phyloP scores from a whole-genome alignment of 2,113 vertebrate species.

The Rattus rattus region DNA sequence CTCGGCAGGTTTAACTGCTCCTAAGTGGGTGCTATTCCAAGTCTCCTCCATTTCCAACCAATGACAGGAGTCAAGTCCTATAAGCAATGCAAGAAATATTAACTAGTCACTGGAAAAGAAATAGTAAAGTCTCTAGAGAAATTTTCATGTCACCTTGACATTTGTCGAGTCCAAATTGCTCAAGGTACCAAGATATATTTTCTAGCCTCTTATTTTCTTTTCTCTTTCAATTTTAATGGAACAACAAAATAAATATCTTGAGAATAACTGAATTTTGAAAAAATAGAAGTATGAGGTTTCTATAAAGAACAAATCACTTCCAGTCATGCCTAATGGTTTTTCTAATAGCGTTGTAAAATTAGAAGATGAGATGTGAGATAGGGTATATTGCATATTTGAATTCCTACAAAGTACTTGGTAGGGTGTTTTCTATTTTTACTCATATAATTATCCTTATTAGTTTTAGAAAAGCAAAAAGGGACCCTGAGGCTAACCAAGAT shows the following conservation, averaged over 20 bases:
- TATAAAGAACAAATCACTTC: conserved; percentile 67
- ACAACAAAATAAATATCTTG: conserved; percentile 66
- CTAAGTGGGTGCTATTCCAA: conserved; percentile 41
- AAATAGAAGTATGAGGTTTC: conserved; percentile 58
- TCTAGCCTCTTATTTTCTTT: conserved; percentile 60
- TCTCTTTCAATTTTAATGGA: conserved; percentile 66
- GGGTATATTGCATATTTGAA: conserved; percentile 43
- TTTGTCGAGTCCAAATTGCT: conserved; percentile 67
- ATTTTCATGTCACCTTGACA: conserved; percentile 71
- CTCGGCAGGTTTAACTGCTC: conserved; percentile 40
- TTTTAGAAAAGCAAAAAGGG: conserved; percentile 61
- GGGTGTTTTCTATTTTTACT: conserved; percentile 59
- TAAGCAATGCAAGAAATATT: conserved; percentile 59
- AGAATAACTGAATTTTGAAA: conserved; percentile 58
- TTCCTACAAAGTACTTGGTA: conserved; percentile 63
- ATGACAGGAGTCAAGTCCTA: conserved; percentile 53
- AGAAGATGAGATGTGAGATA: conserved; percentile 60
- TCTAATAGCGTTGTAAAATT: conserved; percentile 68
- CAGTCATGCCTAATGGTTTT: conserved; percentile 65
- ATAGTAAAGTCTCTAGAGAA: conserved; percentile 64
- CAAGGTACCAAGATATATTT: conserved; percentile 67
- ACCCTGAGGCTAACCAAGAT: conserved; percentile 6
- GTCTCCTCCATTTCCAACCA: conserved; percentile 45
- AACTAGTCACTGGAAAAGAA: conserved; percentile 65
- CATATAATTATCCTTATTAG: conserved; percentile 46